Evolutionary conservation across 1,140 invertebrate species (phyloP), one percentile per base, ranked within the genome.

Genomic region (Drosophila athabasca): DNA sequence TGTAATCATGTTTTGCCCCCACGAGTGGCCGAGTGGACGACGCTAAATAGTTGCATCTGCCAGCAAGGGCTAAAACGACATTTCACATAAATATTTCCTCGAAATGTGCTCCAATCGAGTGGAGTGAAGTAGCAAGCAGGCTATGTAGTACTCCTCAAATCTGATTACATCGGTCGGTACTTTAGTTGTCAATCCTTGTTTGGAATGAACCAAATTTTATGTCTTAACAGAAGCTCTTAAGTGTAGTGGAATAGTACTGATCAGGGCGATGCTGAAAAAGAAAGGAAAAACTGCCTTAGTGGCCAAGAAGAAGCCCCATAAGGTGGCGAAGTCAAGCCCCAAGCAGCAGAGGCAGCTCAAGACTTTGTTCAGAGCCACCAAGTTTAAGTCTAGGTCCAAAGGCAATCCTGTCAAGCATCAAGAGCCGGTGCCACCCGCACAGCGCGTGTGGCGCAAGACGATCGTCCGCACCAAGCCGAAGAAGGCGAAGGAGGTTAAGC

Each of bases 1-100:
- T 79, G 69, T 74, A 74, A 79, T 79, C 45, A 68, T 73, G 61
- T 66, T 53, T 51, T 35, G 35, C 9, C 52, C 24, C 51, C 59
- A 58, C 19, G 13, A 39, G 51, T 41, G 13, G 26, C 17, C 55
- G n/a, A 31, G 24, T 6, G 24, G 24, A 5, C 60, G 55, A 60
- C 51, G 26, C 54, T 72, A 62, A 65, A 72, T 52, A 50, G 39
- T 61, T 62, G 49, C 48, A 43, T 17, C 29, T 48, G 69, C 44
- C 43, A 24, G 19, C 19, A 15, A 24, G 29, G 11, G 1, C 13
- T 13, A 13, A 70, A 29, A 15, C 13, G 9, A 24, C 48, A 61
- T 7, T 26, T 29, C 5, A 5, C 31, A 64, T 49, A 62, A 45
- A 24, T 49, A 39, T 31, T 19, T 62, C 46, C 62, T 11, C 49